phyloP scores from a whole-genome alignment of 2,113 vertebrate species.

The Poeciliopsis prolifica region DNA sequence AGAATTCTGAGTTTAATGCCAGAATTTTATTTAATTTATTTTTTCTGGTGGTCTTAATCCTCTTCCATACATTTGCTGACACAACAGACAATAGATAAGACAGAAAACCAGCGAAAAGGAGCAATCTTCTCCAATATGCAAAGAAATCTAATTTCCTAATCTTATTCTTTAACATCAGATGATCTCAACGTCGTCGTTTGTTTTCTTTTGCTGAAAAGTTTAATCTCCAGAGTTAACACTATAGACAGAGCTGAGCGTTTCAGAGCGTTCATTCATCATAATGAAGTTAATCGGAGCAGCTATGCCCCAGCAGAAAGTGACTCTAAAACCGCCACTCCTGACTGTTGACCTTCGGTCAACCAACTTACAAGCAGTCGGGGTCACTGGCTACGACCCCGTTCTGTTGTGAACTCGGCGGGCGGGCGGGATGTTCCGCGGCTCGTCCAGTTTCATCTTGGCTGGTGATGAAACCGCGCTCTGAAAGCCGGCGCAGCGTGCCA shows the following conservation, averaged over 20 bases:
- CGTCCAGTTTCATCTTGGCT: slow-evolving; percentile 51
- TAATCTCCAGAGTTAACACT: background rate
- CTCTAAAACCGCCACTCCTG: slow-evolving; percentile 19
- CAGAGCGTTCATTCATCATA: background rate
- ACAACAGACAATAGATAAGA: background rate
- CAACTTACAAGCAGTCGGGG: slow-evolving; percentile 22
- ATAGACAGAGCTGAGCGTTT: slow-evolving; percentile 28
- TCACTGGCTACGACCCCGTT: slow-evolving; percentile 44
- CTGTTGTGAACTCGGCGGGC: slow-evolving; percentile 24
- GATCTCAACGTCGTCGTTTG: too few relatives aligned
- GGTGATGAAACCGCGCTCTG: slow-evolving; percentile 56
- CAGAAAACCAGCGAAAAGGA: too few relatives aligned
- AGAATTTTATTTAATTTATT: too few relatives aligned
- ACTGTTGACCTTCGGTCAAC: slow-evolving; percentile 62
- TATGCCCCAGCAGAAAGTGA: background rate
- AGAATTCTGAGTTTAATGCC: too few relatives aligned
- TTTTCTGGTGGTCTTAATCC: too few relatives aligned
- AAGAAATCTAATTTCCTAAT: background rate
- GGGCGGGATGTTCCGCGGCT: slow-evolving; percentile 7
- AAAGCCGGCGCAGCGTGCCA: slow-evolving; percentile 5
- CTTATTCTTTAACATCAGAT: background rate
- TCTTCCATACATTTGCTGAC: background rate
- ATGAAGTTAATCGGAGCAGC: slow-evolving; percentile 22
- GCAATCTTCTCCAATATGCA: too few relatives aligned
- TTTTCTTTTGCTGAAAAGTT: background rate